Evolutionary conservation across 2,888 invertebrate genomes (phyloP).

Genomic region (Ichneumon xanthorius): DNA sequence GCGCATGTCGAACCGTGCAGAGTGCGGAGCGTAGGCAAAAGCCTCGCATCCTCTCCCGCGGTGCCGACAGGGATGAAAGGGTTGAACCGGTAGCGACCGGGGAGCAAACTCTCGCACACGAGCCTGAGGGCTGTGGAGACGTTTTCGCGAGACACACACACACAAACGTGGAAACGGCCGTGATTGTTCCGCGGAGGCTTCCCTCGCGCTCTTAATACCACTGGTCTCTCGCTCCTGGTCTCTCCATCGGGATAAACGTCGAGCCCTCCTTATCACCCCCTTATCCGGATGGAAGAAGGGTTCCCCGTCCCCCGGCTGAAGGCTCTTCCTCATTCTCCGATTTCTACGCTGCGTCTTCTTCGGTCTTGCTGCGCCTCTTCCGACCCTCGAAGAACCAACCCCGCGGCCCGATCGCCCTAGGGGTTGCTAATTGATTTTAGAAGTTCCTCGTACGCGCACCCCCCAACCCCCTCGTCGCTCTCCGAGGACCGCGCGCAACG

Average conservation of each 20-base stretch:
- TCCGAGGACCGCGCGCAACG: slow-evolving; percentile 32
- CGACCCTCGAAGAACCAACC: slow-evolving; percentile 73
- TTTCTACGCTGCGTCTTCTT: slow-evolving; percentile 27
- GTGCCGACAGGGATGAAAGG: slow-evolving; percentile 68
- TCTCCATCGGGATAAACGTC: slow-evolving; percentile 76
- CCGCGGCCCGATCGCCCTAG: slow-evolving; percentile 69
- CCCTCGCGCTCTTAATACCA: slow-evolving; percentile 52
- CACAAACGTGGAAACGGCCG: slow-evolving; percentile 74
- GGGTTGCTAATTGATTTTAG: slow-evolving; percentile 84
- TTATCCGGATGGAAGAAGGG: slow-evolving; percentile 54
- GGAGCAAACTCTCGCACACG: slow-evolving; percentile 28
- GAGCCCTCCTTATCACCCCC: slow-evolving; percentile 70
- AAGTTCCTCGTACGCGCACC: slow-evolving; percentile 77
- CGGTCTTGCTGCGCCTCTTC: slow-evolving; percentile 28
- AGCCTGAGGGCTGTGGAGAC: not conserved
- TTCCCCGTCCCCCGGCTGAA: slow-evolving; percentile 34
- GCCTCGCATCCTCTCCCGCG: slow-evolving; percentile 22
- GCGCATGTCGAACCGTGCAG: not conserved
- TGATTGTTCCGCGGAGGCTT: slow-evolving; percentile 79
- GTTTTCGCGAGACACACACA: slow-evolving; percentile 51
- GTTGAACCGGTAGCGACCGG: slow-evolving; percentile 59
- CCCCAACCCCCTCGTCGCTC: slow-evolving; percentile 38
- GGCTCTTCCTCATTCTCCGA: slow-evolving; percentile 46
- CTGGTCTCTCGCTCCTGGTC: not conserved
- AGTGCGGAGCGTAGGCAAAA: slow-evolving; percentile 30